A percentile compares a stretch with the other conserved stretches of the same genome.
Evolutionary conservation across 2,113 vertebrate species (phyloP).

Genomic region (Rhadina sibilatrix): DNA sequence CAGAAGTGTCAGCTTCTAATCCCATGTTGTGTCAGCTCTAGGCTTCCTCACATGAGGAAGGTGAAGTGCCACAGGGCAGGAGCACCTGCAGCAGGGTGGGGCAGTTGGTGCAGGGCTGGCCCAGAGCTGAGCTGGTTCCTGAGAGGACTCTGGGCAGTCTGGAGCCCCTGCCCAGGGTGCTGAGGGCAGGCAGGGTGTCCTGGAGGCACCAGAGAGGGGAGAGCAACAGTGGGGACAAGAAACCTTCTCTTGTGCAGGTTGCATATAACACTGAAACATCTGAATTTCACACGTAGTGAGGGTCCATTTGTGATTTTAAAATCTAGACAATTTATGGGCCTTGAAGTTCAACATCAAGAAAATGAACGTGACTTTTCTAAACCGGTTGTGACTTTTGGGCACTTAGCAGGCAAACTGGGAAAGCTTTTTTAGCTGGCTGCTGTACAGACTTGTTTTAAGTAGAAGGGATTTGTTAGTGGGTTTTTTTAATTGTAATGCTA

Average conservation of each 20-base stretch:
- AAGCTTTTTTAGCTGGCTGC: conserved; percentile 68
- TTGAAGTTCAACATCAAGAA: conserved; percentile 22
- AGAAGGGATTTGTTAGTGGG: conserved; percentile 58
- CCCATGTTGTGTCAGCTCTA: neutral
- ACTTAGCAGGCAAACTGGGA: conserved; percentile 66
- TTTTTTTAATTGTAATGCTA: conserved; percentile 54
- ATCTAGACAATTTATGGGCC: neutral
- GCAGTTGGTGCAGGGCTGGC: neutral
- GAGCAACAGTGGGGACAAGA: neutral
- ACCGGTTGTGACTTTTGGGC: conserved; percentile 60
- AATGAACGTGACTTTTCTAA: neutral
- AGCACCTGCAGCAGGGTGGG: neutral
- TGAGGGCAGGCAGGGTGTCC: neutral
- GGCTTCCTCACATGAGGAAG: neutral
- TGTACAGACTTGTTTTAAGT: conserved; percentile 63
- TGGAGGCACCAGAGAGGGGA: neutral
- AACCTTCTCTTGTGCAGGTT: neutral
- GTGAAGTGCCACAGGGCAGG: neutral
- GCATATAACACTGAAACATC: neutral
- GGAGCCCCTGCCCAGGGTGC: neutral
- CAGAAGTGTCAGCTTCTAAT: neutral
- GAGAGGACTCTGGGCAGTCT: neutral
- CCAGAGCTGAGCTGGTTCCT: neutral
- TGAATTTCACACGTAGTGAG: neutral
- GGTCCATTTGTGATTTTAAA: conserved; percentile 4